A percentile compares a stretch with the other conserved stretches of the same genome.
These are phyloP conservation scores for Drosophila neocordata DNA, from an alignment of 1,140 invertebrate species.

Conservation along the genomic window DNA sequence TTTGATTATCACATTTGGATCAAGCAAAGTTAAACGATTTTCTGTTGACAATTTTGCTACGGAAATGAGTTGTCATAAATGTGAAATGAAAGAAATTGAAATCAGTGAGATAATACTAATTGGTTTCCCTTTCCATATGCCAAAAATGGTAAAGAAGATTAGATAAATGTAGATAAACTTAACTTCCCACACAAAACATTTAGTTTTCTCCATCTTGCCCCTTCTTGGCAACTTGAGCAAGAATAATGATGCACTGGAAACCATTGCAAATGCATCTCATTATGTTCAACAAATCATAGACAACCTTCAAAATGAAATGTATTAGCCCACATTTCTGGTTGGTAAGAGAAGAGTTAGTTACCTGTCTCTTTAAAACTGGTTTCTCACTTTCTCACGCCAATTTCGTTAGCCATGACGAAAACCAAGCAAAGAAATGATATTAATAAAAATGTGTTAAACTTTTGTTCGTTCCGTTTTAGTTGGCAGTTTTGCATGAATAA, in stretches of 20 bases:
- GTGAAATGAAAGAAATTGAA: slow-evolving; percentile 20
- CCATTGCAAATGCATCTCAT: slow-evolving; percentile 40
- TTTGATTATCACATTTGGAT: slow-evolving; percentile 4
- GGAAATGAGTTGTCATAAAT: slow-evolving; percentile 71
- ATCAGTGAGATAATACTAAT: slow-evolving; percentile 46
- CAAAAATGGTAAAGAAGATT: slow-evolving; percentile 7
- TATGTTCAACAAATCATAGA: slow-evolving; percentile 44
- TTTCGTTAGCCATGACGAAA: slow-evolving; percentile 60
- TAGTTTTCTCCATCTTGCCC: neutral
- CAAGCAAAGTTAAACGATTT: slow-evolving; percentile 8
- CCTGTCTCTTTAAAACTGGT: slow-evolving; percentile 52
- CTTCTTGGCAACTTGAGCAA: slow-evolving; percentile 31
- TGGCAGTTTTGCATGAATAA: slow-evolving; percentile 16
- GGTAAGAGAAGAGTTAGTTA: slow-evolving; percentile 10
- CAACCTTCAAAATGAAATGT: slow-evolving; percentile 37
- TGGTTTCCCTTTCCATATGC: slow-evolving; percentile 25
- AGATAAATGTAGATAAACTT: neutral
- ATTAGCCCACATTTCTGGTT: slow-evolving; percentile 38
- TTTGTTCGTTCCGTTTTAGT: slow-evolving; percentile 9
- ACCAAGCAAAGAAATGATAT: slow-evolving; percentile 35
- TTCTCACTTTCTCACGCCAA: slow-evolving; percentile 77
- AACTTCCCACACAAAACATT: slow-evolving; percentile 28
- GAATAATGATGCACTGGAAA: slow-evolving; percentile 26
- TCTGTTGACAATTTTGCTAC: slow-evolving; percentile 33
- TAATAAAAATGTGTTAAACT: slow-evolving; percentile 31